Evolutionary conservation across 2,888 invertebrate species (phyloP).

Genomic region (Nysson spinosus): DNA sequence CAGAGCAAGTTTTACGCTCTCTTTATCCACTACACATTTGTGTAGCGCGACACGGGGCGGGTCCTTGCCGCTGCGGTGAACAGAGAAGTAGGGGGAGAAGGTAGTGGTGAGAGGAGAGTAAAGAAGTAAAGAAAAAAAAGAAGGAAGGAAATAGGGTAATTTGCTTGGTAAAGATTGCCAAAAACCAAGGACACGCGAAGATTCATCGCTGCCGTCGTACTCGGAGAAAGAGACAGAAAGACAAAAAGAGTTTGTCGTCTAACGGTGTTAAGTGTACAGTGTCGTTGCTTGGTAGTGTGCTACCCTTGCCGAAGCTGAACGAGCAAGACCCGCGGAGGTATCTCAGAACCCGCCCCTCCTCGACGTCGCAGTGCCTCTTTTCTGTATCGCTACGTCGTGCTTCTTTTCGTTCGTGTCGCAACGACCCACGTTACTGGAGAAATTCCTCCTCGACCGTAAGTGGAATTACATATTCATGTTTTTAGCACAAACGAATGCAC

Average conservation of each 20-base stretch:
- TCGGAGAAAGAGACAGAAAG: slow-evolving; percentile 7
- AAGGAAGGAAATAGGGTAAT: slow-evolving; percentile 17
- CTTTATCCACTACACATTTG: slow-evolving; percentile 75
- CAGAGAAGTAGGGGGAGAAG: slow-evolving; percentile 21
- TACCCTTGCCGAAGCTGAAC: slow-evolving; percentile 50
- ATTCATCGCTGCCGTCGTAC: slow-evolving; percentile 10
- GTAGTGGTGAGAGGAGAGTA: slow-evolving; percentile 23
- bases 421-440: slow-evolving; percentile 53
- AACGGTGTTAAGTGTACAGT: slow-evolving; percentile 51
- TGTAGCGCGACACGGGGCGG: slow-evolving; percentile 74
- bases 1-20: slow-evolving; percentile 75
- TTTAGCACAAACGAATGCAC: no score
- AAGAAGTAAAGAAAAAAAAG: slow-evolving; percentile 16
- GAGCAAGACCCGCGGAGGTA: slow-evolving; percentile 62
- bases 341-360: slow-evolving; percentile 60
- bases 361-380: slow-evolving; percentile 62
- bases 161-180: slow-evolving; percentile 1
- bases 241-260: slow-evolving; percentile 17
- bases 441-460: slow-evolving; percentile 54
- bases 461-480: slow-evolving; percentile 6
- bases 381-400: slow-evolving; percentile 57
- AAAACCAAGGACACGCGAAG: slow-evolving; percentile 8
- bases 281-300: slow-evolving; percentile 56
- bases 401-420: slow-evolving; percentile 52
- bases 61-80: slow-evolving; percentile 66